These are phyloP conservation scores for Acrocephalus arundinaceus DNA, from an alignment of 2,113 vertebrate genomes.

Conservation along the genomic window DNA sequence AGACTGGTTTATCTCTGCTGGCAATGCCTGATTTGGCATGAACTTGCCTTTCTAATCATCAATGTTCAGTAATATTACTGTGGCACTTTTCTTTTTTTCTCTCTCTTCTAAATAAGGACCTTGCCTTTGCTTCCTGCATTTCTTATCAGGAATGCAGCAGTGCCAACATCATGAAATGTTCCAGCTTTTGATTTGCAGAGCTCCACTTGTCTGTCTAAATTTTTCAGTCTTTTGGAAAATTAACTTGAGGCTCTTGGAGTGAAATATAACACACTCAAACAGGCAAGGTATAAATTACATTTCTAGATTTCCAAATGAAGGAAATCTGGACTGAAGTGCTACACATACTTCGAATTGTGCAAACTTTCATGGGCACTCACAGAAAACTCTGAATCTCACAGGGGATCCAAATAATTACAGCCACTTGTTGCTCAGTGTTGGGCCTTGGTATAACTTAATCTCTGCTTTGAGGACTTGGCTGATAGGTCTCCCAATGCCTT, in stretches of 20 bases:
- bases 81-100: neutral
- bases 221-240: neutral
- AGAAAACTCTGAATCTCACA: neutral
- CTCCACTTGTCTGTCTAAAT: neutral
- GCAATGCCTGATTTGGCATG: neutral
- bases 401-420: neutral
- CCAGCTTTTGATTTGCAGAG: neutral
- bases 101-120: neutral
- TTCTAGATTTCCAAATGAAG: neutral
- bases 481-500: neutral
- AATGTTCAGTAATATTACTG: neutral
- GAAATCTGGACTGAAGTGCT: neutral
- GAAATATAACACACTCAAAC: neutral
- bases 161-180: neutral
- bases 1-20: neutral
- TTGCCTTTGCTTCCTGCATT: neutral
- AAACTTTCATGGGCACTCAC: neutral
- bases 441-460: neutral
- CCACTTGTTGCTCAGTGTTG: neutral
- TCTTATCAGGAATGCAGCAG: neutral
- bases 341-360: accelerated
- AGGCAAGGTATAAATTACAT: neutral
- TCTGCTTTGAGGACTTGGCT: neutral
- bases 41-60: neutral
- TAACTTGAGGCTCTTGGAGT: neutral